phyloP scores from a whole-genome alignment of 2,888 invertebrate genomes.

The Halictus quadricinctus region DNA sequence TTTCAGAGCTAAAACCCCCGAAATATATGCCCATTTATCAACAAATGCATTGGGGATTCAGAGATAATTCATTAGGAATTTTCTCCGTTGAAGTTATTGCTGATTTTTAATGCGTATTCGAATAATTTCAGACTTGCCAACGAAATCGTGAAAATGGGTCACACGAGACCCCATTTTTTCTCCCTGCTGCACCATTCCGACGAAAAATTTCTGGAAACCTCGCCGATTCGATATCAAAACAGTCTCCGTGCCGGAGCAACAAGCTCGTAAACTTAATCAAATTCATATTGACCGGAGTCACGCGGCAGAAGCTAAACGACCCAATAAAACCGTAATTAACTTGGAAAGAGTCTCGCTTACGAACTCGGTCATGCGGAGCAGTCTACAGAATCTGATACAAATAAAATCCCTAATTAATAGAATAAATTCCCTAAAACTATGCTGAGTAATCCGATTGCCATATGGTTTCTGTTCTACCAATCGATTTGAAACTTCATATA shows the following conservation, averaged over 20 bases:
- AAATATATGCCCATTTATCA: background rate
- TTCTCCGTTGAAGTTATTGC: background rate
- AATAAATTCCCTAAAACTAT: too few species aligned
- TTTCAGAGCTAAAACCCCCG: too few species aligned
- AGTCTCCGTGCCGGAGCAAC: slow-evolving; percentile 23
- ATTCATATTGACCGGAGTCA: background rate
- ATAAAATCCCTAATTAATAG: slow-evolving; percentile 26
- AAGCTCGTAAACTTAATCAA: slow-evolving; percentile 13
- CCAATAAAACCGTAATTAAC: slow-evolving; percentile 35
- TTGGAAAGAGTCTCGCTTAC: background rate
- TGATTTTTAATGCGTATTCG: too few species aligned
- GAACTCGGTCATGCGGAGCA: background rate
- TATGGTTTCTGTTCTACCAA: too few species aligned
- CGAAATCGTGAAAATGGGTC: background rate
- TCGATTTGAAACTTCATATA: too few species aligned
- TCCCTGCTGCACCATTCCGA: background rate
- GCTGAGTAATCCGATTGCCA: too few species aligned
- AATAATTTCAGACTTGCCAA: background rate
- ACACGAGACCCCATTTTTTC: background rate
- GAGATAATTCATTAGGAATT: background rate
- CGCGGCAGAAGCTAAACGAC: background rate
- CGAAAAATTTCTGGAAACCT: background rate
- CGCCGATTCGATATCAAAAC: background rate
- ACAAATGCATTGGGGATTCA: background rate
- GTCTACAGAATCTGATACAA: slow-evolving; percentile 16